Evolutionary conservation across 1,140 invertebrate species (phyloP).

Genomic region (Nixonia krombeini): DNA sequence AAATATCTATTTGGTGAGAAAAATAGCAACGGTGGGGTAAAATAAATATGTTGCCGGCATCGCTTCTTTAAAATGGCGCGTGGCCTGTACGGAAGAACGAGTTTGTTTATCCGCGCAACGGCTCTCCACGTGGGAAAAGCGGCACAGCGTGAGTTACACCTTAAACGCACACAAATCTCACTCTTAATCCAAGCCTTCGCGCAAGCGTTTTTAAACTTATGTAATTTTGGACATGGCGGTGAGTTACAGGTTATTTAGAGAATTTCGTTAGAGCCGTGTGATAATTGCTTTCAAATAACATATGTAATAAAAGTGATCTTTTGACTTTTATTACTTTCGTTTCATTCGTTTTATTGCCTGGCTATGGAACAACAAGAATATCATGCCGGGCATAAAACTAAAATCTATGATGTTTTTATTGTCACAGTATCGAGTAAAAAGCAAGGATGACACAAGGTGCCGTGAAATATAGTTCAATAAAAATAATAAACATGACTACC

Average conservation of each 20-base stretch:
- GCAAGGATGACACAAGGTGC: too few species aligned
- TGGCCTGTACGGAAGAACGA: too few species aligned
- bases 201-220: neutral
- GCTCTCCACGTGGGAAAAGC: constrained; percentile 66
- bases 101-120: constrained; percentile 65
- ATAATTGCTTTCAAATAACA: constrained; percentile 26
- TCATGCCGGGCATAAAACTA: constrained; percentile 17
- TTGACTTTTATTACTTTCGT: constrained; percentile 28
- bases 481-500: too few species aligned
- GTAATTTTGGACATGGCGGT: neutral
- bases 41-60: too few species aligned
- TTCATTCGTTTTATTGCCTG: too few species aligned
- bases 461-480: too few species aligned
- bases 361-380: constrained; percentile 4
- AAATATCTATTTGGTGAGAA: too few species aligned
- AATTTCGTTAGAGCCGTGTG: constrained; percentile 26
- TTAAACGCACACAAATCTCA: constrained; percentile 39
- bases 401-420: too few species aligned
- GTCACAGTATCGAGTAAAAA: too few species aligned
- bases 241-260: constrained; percentile 9
- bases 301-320: constrained; percentile 33
- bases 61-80: constrained; percentile 57
- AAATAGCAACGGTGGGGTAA: too few species aligned
- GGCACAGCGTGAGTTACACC: constrained; percentile 41
- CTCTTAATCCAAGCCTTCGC: neutral